Conservation (phyloP, 2,113 vertebrate species). For the Podarcis cretensis region DNA sequence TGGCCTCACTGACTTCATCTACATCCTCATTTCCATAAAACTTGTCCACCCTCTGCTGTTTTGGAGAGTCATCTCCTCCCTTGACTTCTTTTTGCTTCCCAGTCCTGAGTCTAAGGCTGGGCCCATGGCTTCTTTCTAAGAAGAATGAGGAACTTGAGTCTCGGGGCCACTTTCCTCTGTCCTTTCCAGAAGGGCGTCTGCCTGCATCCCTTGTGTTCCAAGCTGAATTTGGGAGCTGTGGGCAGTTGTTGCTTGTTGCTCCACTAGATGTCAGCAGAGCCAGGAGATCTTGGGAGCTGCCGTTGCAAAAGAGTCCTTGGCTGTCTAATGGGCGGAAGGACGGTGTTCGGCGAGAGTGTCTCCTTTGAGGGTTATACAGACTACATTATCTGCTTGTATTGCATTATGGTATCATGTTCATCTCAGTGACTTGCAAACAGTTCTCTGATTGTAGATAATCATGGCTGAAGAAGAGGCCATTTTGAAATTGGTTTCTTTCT, state of each 20-base stretch:
- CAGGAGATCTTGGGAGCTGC: background rate
- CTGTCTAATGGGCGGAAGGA: background rate
- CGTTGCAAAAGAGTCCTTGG: background rate
- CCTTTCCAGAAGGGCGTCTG: background rate
- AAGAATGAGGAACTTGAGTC: background rate
- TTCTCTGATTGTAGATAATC: background rate
- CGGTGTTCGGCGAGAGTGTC: background rate
- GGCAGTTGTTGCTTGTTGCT: fast-evolving
- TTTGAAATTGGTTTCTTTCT: background rate
- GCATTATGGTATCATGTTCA: background rate
- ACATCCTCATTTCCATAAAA: background rate
- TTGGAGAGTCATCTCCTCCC: background rate
- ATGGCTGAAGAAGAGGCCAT: background rate
- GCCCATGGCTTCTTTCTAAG: background rate
- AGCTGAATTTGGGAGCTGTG: background rate
- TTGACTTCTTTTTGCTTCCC: background rate
- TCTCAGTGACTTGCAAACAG: too few species aligned
- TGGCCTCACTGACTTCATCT: background rate
- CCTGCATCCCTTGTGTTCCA: background rate
- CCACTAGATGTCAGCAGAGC: background rate
- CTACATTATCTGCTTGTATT: too few species aligned
- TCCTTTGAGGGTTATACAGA: background rate
- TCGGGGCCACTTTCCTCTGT: background rate
- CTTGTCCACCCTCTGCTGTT: background rate
- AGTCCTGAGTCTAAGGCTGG: too few species aligned